These are phyloP conservation scores for Leiothrix lutea DNA, from an alignment of 2,113 vertebrate species.

Conservation along the genomic window DNA sequence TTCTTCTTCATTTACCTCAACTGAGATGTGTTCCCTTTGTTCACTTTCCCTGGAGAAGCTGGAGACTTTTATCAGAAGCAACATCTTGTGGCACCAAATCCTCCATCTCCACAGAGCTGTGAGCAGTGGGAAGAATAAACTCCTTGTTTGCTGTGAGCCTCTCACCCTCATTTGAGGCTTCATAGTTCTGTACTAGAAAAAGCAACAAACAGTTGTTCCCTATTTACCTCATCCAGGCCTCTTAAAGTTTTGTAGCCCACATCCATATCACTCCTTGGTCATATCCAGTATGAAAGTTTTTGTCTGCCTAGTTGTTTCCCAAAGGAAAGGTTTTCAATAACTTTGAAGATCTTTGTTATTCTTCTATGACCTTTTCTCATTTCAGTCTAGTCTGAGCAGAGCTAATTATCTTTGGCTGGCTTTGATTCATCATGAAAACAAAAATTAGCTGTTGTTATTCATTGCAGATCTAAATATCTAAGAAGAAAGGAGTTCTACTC, in stretches of 20 bases:
- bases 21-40: neutral
- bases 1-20: neutral
- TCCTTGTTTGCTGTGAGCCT: neutral
- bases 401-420: conserved; percentile 15
- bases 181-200: neutral
- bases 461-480: neutral
- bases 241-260: neutral
- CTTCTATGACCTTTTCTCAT: conserved; percentile 9
- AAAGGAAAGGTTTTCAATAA: conserved; percentile 16
- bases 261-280: neutral
- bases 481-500: neutral
- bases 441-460: conserved; percentile 29
- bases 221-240: neutral
- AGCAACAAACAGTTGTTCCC: neutral
- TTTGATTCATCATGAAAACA: neutral
- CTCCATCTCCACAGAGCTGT: neutral
- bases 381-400: neutral
- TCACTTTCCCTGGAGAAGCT: neutral
- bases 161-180: neutral
- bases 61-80: neutral
- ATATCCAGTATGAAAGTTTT: neutral
- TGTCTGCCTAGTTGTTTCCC: conserved; percentile 20
- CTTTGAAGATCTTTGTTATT: conserved; percentile 38
- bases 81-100: neutral
- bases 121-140: neutral